These are phyloP conservation scores for Camelus bactrianus DNA, from an alignment of 2,113 vertebrate species.

Conservation along the genomic window DNA sequence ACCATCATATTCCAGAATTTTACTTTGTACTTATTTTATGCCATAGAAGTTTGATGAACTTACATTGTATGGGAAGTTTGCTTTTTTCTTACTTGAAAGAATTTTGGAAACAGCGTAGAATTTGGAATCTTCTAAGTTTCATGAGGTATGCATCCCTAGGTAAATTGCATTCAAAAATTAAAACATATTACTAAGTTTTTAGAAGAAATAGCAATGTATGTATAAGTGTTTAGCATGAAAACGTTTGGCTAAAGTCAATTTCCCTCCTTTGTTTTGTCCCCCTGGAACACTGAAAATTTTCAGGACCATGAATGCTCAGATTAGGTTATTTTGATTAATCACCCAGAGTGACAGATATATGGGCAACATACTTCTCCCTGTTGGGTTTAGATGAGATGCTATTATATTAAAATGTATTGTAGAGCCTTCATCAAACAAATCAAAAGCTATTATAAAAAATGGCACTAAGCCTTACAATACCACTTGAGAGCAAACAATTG, in stretches of 20 bases:
- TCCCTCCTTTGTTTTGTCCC: not conserved
- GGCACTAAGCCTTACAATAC: not conserved
- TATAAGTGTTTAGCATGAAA: not conserved
- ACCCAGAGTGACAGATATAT: not conserved
- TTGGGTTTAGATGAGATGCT: not conserved
- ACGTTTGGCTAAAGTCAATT: not conserved
- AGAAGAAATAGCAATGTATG: not conserved
- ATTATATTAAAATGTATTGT: not conserved
- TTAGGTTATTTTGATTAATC: constrained; percentile 10
- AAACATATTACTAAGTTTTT: not conserved
- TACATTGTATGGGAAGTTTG: not conserved
- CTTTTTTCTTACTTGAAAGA: not conserved
- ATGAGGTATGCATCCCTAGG: not conserved
- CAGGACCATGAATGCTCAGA: not conserved
- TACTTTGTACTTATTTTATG: not conserved
- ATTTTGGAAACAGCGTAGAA: not conserved
- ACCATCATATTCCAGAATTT: not conserved
- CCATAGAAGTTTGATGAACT: not conserved
- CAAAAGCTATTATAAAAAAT: not conserved
- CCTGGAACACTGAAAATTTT: not conserved
- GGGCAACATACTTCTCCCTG: not conserved
- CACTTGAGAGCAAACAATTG: not conserved
- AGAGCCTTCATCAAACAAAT: not conserved
- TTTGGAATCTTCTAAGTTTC: constrained; percentile 12
- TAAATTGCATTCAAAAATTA: not conserved